Evolutionary conservation across 1,140 invertebrate genomes (phyloP).

Genomic region (Aradophagus sp.): DNA sequence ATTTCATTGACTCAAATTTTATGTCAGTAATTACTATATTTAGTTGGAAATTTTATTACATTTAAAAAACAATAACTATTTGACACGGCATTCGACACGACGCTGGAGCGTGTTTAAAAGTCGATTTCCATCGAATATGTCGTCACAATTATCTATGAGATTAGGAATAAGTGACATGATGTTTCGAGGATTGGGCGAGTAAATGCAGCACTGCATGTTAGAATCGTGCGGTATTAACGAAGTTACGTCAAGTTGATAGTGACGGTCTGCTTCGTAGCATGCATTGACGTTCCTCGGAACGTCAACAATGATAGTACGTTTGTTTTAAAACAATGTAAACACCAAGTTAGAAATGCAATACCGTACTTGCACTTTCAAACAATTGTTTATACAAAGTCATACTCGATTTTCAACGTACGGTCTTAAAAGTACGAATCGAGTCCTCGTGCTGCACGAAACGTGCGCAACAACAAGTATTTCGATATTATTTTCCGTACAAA

Average conservation of each 20-base stretch:
- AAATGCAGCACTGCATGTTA: conserved; percentile 15
- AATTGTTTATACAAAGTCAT: conserved; percentile 15
- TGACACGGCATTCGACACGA: too few relatives aligned
- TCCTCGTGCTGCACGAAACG: too few relatives aligned
- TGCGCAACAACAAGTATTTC: conserved; percentile 1
- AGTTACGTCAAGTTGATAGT: conserved; percentile 36
- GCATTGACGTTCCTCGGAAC: conserved; percentile 21
- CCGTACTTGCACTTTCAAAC: conserved; percentile 7
- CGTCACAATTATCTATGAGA: conserved; percentile 5
- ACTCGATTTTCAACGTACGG: conserved; percentile 10
- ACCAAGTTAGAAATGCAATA: conserved; percentile 21
- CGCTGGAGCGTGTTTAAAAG: too few relatives aligned
- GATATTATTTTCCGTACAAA: too few relatives aligned
- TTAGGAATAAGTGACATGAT: conserved; percentile 19
- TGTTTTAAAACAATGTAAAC: conserved; percentile 31
- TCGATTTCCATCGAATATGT: too few relatives aligned
- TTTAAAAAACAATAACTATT: too few relatives aligned
- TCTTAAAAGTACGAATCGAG: too few relatives aligned
- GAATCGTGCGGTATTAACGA: conserved; percentile 31
- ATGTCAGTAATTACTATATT: too few relatives aligned
- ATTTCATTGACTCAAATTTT: too few relatives aligned
- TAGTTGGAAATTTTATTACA: too few relatives aligned
- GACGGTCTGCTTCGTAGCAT: conserved; percentile 21
- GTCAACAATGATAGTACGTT: conserved; percentile 21
- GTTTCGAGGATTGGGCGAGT: conserved; percentile 12